phyloP scores from a whole-genome alignment of 1,140 invertebrate genomes.

The Hestina assimilis region DNA sequence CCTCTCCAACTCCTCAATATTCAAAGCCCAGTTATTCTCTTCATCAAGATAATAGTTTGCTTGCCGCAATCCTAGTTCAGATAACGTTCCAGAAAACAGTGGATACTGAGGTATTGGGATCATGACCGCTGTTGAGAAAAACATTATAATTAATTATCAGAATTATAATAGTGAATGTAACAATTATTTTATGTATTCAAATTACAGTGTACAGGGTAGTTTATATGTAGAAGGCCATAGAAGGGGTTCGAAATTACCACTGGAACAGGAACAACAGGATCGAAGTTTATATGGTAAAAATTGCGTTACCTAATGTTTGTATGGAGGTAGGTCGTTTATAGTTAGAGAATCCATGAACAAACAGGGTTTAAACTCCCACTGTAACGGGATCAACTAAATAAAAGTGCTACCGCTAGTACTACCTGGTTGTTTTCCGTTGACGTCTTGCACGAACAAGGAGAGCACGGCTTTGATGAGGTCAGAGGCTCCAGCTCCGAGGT shows the following conservation, averaged over 20 bases:
- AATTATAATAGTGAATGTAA: neutral
- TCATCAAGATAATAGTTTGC: conserved; percentile 96
- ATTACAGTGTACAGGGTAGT: no score
- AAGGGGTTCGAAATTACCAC: no score
- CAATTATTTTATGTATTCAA: no score
- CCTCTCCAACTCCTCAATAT: conserved; percentile 89
- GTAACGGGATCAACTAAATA: no score
- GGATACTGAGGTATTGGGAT: conserved; percentile 99
- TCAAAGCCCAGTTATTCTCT: conserved; percentile 90
- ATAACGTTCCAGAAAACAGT: conserved; percentile 95
- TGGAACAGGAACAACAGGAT: no score
- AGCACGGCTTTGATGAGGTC: conserved; percentile 55
- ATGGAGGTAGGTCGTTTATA: no score
- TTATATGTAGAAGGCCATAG: no score
- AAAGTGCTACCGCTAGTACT: no score
- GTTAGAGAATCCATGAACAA: no score
- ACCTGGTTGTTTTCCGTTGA: conserved; percentile 51
- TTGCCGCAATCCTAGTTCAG: conserved; percentile 91
- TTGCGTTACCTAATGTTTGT: no score
- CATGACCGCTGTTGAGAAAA: conserved; percentile 88
- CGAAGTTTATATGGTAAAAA: no score
- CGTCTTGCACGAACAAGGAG: conserved; percentile 37
- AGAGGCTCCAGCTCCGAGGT: conserved; percentile 88
- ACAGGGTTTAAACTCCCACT: no score
- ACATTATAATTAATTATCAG: neutral